These are phyloP conservation scores for Halocynthia roretzi DNA, from an alignment of 23 tunicate species.

Conservation along the genomic window DNA sequence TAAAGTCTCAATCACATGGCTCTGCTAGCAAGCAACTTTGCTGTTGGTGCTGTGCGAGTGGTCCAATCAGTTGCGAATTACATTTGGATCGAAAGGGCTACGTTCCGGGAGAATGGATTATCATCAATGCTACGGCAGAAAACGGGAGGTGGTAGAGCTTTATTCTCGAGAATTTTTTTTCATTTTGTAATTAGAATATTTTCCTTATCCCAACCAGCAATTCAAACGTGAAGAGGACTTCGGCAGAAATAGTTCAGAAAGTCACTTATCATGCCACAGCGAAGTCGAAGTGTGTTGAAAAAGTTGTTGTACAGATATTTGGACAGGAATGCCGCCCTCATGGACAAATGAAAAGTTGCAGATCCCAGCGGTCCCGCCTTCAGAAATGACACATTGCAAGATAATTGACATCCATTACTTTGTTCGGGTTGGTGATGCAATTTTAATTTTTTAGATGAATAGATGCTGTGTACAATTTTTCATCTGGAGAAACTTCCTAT, in stretches of 20 bases:
- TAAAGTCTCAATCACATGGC: slow-evolving; percentile 18
- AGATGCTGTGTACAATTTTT: too few relatives aligned
- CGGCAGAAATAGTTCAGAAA: slow-evolving; percentile 27
- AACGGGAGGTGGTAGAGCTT: slow-evolving; percentile 26
- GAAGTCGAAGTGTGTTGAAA: slow-evolving; percentile 13
- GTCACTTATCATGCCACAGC: slow-evolving; percentile 31
- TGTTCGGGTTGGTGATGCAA: slow-evolving; percentile 16
- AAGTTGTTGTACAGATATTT: slow-evolving; percentile 3
- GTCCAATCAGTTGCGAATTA: slow-evolving; percentile 28
- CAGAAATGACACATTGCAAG: slow-evolving; percentile 35
- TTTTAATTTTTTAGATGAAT: too few relatives aligned
- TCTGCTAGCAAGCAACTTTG: slow-evolving; percentile 29
- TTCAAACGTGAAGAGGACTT: slow-evolving; percentile 1
- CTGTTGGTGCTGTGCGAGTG: slow-evolving; percentile 55
- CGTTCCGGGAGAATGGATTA: slow-evolving; percentile 52
- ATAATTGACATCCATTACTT: slow-evolving; percentile 44
- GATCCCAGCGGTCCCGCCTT: slow-evolving; percentile 37
- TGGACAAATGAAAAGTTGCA: slow-evolving; percentile 33
- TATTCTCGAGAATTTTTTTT: background rate
- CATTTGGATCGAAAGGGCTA: slow-evolving; percentile 25
- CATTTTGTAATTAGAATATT: background rate
- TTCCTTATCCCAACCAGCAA: slow-evolving; percentile 1
- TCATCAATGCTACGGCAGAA: slow-evolving; percentile 24
- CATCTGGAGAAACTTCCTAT: too few relatives aligned
- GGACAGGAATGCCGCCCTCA: slow-evolving; percentile 6